Conservation (phyloP, 2,797 vertebrate genomes). For the Manis pentadactyla region DNA sequence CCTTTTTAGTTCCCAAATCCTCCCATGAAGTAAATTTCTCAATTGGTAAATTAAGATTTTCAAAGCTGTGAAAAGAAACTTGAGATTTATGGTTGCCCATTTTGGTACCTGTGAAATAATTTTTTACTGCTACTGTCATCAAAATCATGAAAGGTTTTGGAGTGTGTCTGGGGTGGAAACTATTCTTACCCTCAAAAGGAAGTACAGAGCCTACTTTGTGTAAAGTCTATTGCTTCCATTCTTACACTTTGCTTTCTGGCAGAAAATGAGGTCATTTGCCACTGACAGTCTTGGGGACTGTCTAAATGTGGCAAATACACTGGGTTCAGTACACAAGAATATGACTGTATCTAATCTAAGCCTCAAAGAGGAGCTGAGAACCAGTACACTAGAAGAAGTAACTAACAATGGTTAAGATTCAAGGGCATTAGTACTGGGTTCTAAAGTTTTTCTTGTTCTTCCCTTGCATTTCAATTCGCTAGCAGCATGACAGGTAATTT, state of each 20-base stretch:
- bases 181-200: conserved; percentile 57
- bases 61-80: conserved; percentile 62
- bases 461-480: neutral
- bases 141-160: conserved; percentile 59
- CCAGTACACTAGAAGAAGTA: neutral
- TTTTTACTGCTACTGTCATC: conserved; percentile 63
- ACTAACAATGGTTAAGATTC: neutral
- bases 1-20: neutral
- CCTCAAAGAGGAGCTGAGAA: neutral
- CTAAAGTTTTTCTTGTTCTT: conserved; percentile 16
- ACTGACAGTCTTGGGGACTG: neutral
- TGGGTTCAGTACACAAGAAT: conserved; percentile 20
- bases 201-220: conserved; percentile 61
- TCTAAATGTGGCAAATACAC: conserved; percentile 17
- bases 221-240: conserved; percentile 46
- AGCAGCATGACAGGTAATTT: neutral
- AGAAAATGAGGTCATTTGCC: conserved; percentile 39
- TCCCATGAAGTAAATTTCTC: conserved; percentile 43
- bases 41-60: conserved; percentile 44
- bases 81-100: conserved; percentile 40
- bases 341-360: conserved; percentile 14
- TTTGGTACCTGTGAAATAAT: conserved; percentile 58
- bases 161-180: conserved; percentile 56
- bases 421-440: neutral
- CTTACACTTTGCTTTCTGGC: conserved; percentile 19